Percentiles rank a stretch among this genome's conserved stretches.
These are phyloP conservation scores for Bradypodion pumilum DNA, from an alignment of 2,797 vertebrate genomes.

Conservation along the genomic window DNA sequence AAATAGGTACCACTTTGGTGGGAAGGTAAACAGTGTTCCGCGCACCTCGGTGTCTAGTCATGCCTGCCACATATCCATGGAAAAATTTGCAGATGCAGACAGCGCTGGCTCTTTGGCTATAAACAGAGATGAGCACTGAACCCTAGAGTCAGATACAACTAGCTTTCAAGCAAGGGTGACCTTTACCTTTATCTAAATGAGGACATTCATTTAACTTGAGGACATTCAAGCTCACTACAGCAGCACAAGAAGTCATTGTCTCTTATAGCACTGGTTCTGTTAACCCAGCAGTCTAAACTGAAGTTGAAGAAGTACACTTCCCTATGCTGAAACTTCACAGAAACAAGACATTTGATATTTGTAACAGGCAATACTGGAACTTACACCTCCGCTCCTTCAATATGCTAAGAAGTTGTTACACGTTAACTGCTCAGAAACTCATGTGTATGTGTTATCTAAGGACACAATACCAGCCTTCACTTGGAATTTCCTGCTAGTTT, in stretches of 20 bases:
- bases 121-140: too few relatives aligned
- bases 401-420: not conserved
- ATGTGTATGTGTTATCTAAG: conserved; percentile 1
- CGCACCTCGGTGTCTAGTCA: too few relatives aligned
- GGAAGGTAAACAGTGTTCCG: too few relatives aligned
- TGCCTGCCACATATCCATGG: too few relatives aligned
- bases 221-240: not conserved
- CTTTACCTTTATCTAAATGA: too few relatives aligned
- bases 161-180: too few relatives aligned
- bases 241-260: not conserved
- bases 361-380: not conserved
- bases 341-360: not conserved
- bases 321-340: not conserved
- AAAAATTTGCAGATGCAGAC: too few relatives aligned
- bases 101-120: too few relatives aligned
- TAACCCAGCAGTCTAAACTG: not conserved
- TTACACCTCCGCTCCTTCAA: not conserved
- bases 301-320: not conserved
- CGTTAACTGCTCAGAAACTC: not conserved
- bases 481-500: conserved; percentile 50
- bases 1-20: too few relatives aligned
- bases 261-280: not conserved
- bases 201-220: not conserved
- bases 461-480: not conserved
- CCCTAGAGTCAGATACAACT: too few relatives aligned